Percentiles rank a stretch among this genome's conserved stretches.
Evolutionary conservation across 2,888 invertebrate genomes (phyloP).

Genomic region (Standfussiana lucernea): DNA sequence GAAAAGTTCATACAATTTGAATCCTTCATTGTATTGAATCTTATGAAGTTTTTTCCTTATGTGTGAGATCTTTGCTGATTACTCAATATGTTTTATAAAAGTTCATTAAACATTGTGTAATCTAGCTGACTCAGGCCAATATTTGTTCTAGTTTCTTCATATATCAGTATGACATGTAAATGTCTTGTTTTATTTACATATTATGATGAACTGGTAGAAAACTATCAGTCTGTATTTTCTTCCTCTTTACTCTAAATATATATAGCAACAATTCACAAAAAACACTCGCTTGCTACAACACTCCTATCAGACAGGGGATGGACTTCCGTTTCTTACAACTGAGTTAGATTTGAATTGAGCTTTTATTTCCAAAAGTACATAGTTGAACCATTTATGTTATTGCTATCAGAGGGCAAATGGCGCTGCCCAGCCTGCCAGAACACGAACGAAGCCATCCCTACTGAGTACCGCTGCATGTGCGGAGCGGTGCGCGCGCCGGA

Average conservation of each 20-base stretch:
- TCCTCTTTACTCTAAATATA: too few relatives aligned
- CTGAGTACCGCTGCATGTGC: slow-evolving; percentile 97
- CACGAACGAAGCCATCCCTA: slow-evolving; percentile 93
- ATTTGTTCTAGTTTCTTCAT: slow-evolving; percentile 12
- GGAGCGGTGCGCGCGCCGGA: slow-evolving; percentile 94
- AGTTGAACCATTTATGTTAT: background rate
- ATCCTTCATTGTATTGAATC: background rate
- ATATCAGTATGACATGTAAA: background rate
- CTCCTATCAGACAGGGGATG: background rate
- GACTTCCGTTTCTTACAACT: background rate
- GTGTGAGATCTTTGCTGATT: background rate
- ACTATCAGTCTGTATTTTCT: background rate
- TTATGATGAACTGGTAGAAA: too few relatives aligned
- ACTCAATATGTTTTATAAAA: slow-evolving; percentile 3
- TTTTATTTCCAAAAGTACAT: background rate
- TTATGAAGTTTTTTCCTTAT: background rate
- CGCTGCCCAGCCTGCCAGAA: slow-evolving; percentile 99
- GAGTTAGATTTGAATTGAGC: background rate
- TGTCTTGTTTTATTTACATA: background rate
- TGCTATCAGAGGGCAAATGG: slow-evolving; percentile 94
- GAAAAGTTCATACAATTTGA: background rate
- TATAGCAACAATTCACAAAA: background rate
- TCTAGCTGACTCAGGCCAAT: background rate
- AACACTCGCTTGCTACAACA: background rate
- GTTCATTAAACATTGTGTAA: slow-evolving; percentile 13